phyloP scores from a whole-genome alignment of 1,140 invertebrate genomes.

The Drosophila dunni region DNA sequence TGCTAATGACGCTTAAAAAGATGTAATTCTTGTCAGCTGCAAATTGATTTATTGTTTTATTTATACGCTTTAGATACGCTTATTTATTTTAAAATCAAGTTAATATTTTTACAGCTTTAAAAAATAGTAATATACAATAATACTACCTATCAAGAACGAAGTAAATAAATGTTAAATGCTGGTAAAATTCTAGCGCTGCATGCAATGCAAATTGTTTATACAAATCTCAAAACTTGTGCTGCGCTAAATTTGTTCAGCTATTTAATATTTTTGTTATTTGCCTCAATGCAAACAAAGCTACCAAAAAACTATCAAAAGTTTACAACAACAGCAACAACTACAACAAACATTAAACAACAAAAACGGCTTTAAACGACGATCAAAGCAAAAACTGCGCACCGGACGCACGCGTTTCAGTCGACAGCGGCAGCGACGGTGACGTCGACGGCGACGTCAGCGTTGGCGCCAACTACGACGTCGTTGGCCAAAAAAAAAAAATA shows the following conservation, averaged over 20 bases:
- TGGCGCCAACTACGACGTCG: slow-evolving; percentile 8
- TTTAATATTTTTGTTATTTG: slow-evolving; percentile 2
- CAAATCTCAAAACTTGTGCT: slow-evolving; percentile 57
- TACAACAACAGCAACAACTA: slow-evolving; percentile 21
- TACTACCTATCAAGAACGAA: background rate
- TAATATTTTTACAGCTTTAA: too few relatives aligned
- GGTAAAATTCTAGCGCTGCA: slow-evolving; percentile 36
- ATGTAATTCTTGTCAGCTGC: too few relatives aligned
- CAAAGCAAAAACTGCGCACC: slow-evolving; percentile 77
- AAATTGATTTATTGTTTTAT: too few relatives aligned
- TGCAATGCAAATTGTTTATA: slow-evolving; percentile 67
- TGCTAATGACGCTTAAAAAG: too few relatives aligned
- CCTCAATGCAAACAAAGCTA: slow-evolving; percentile 64
- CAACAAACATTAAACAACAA: background rate
- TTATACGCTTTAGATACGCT: too few relatives aligned
- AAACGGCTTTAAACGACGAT: slow-evolving; percentile 45
- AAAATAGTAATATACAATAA: too few relatives aligned
- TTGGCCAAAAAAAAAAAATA: slow-evolving; percentile 18
- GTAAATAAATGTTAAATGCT: slow-evolving; percentile 29
- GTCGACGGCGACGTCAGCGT: slow-evolving; percentile 11
- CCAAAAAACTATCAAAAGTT: slow-evolving; percentile 35
- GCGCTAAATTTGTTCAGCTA: slow-evolving; percentile 30
- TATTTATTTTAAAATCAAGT: too few relatives aligned
- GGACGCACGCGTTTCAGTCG: slow-evolving; percentile 66
- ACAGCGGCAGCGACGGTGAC: slow-evolving; percentile 15